These are phyloP conservation scores for Sebastes trivittatus DNA, from an alignment of 2,797 vertebrate genomes.

Conservation along the genomic window DNA sequence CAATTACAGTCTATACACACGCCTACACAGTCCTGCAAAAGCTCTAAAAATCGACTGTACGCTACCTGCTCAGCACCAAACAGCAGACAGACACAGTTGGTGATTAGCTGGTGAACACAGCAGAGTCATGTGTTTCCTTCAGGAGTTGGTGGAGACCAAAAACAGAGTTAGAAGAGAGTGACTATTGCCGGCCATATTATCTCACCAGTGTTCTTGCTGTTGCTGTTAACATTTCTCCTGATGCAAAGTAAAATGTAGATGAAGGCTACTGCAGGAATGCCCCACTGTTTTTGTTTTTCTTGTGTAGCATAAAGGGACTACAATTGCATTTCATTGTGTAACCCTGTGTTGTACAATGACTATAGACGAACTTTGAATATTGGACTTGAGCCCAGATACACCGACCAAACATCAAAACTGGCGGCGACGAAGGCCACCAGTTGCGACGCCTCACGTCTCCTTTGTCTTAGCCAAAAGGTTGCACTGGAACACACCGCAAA, in stretches of 20 bases:
- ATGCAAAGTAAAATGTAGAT: background rate
- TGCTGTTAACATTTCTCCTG: background rate
- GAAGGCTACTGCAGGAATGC: background rate
- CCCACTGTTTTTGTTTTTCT: background rate
- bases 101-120: too few relatives aligned
- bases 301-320: background rate
- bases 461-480: too few relatives aligned
- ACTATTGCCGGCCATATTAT: background rate
- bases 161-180: background rate
- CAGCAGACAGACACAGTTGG: background rate
- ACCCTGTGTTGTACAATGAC: background rate
- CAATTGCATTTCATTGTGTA: background rate
- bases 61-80: background rate
- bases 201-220: background rate
- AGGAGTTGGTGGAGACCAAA: background rate
- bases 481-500: too few relatives aligned
- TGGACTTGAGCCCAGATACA: too few relatives aligned
- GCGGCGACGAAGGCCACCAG: too few relatives aligned
- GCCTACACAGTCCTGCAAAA: too few relatives aligned
- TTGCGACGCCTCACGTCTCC: too few relatives aligned
- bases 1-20: too few relatives aligned
- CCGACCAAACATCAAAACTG: too few relatives aligned
- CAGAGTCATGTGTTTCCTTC: background rate
- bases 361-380: background rate
- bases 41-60: background rate